Conservation (phyloP, 2,113 vertebrate genomes). For the Tylochromis polylepis region DNA sequence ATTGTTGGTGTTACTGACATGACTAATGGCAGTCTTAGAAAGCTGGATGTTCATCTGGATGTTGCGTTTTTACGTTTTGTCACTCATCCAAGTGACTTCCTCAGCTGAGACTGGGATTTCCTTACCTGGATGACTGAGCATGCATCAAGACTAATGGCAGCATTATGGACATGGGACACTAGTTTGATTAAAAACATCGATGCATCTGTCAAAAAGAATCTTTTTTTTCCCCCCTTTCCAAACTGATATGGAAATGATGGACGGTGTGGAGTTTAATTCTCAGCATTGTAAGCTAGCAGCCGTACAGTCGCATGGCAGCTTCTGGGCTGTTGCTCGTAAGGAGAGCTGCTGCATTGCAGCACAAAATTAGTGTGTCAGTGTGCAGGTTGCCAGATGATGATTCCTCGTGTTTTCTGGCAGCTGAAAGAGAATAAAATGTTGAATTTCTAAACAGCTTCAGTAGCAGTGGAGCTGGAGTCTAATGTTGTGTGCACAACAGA, state of each 20-base stretch:
- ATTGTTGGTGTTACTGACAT: not conserved
- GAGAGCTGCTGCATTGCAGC: slow-evolving; percentile 43
- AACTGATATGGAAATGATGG: not conserved
- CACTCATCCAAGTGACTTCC: not conserved
- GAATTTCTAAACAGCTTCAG: not conserved
- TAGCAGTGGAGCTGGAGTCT: not conserved
- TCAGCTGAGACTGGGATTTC: not conserved
- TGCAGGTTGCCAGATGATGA: slow-evolving; percentile 16
- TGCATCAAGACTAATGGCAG: not conserved
- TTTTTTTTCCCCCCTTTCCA: not conserved
- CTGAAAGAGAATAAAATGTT: slow-evolving; percentile 30
- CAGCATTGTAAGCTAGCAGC: not conserved
- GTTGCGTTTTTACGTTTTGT: rapidly evolving
- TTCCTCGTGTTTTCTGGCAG: slow-evolving; percentile 14
- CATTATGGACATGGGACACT: not conserved
- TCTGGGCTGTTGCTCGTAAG: not conserved
- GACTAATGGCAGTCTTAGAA: not conserved
- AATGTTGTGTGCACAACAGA: not conserved
- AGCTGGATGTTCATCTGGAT: not conserved
- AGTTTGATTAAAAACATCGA: not conserved
- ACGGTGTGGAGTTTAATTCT: not conserved
- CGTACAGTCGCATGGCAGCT: not conserved
- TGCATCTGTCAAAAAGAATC: not conserved
- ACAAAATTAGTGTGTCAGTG: not conserved
- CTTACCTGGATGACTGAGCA: not conserved